These are phyloP conservation scores for Liodrosophila aerea DNA, from an alignment of 2,888 invertebrate species.

Conservation along the genomic window DNA sequence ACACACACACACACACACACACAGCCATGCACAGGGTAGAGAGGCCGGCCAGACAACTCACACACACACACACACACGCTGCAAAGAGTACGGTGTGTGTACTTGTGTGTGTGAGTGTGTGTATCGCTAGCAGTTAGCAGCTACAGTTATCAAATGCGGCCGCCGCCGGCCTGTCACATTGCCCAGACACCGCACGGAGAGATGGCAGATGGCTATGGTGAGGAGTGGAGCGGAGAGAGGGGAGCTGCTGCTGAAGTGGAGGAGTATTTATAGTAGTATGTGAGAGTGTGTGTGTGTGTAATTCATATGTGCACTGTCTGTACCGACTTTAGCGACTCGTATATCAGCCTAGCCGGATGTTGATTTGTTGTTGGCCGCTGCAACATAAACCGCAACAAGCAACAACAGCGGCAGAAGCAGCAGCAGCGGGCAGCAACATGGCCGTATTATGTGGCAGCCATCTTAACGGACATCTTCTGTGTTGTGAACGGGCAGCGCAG, in stretches of 20 bases:
- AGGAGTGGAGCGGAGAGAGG: conserved; percentile 1
- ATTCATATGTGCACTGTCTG: conserved; percentile 57
- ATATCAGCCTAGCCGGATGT: conserved; percentile 56
- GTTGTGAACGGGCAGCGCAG: background rate
- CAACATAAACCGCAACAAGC: conserved; percentile 29
- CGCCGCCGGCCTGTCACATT: conserved; percentile 60
- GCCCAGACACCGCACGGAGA: conserved; percentile 46
- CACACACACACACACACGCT: conserved; percentile 23
- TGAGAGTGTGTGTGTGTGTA: conserved; percentile 29
- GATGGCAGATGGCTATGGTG: background rate
- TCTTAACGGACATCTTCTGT: conserved; percentile 27
- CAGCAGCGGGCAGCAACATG: conserved; percentile 11
- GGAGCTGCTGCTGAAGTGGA: background rate
- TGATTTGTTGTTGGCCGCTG: conserved; percentile 50
- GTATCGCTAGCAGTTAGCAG: conserved; percentile 56
- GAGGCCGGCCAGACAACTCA: conserved; percentile 52
- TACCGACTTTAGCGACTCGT: conserved; percentile 26
- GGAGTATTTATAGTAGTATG: background rate
- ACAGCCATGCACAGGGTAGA: conserved; percentile 36
- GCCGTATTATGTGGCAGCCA: conserved; percentile 29
- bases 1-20: conserved; percentile 17
- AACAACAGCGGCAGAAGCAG: conserved; percentile 5
- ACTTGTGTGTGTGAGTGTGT: conserved; percentile 28
- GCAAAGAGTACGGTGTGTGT: conserved; percentile 14
- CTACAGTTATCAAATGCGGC: conserved; percentile 69